Evolutionary conservation across 2,888 invertebrate species (phyloP).

Genomic region (Barypeithes pellucidus): DNA sequence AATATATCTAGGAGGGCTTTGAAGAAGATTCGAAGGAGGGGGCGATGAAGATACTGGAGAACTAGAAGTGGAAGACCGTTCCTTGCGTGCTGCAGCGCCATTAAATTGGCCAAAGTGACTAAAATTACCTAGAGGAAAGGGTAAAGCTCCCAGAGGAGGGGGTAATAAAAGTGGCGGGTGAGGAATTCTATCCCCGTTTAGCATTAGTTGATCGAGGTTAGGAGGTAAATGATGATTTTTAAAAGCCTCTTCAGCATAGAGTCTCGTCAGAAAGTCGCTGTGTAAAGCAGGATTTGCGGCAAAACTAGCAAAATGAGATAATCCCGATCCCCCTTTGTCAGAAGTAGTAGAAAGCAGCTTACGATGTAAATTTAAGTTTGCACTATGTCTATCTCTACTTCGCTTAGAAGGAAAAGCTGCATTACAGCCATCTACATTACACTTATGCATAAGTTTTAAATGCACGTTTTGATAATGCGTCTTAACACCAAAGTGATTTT

Average conservation of each 20-base stretch:
- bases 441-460: constrained; percentile 95
- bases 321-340: constrained; percentile 70
- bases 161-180: constrained; percentile 76
- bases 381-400: constrained; percentile 93
- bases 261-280: constrained; percentile 84
- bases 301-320: constrained; percentile 74
- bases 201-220: constrained; percentile 70
- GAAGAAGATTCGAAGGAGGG: constrained; percentile 70
- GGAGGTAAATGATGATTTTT: constrained; percentile 72
- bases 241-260: constrained; percentile 84
- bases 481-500: constrained; percentile 93
- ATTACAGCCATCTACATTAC: constrained; percentile 94
- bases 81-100: constrained; percentile 64
- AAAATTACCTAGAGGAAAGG: constrained; percentile 72
- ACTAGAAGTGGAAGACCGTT: constrained; percentile 73
- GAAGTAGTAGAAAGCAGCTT: constrained; percentile 86
- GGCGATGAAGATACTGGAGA: constrained; percentile 73
- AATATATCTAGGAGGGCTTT: constrained; percentile 68
- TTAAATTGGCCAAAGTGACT: constrained; percentile 70
- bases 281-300: constrained; percentile 80
- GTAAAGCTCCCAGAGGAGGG: constrained; percentile 74
- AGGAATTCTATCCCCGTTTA: constrained; percentile 72
- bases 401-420: constrained; percentile 95
- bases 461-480: constrained; percentile 97
- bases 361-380: constrained; percentile 92